Evolutionary conservation across 2,797 vertebrate genomes (phyloP), one percentile per base, ranked within the genome.

Genomic region (Sebastolobus alascanus): DNA sequence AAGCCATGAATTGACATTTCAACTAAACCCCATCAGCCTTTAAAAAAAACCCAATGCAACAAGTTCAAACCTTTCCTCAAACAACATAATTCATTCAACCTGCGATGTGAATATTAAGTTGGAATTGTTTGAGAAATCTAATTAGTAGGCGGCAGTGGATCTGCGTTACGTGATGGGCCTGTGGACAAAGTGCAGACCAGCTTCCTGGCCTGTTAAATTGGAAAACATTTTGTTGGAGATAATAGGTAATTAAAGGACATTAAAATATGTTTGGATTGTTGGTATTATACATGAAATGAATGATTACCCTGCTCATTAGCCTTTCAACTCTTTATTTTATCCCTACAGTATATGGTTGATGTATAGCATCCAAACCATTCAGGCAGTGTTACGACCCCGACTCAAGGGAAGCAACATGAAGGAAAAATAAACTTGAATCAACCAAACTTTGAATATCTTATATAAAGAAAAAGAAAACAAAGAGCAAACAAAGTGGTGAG

Each of bases 1-100:
- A 90, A 78, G 80, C n/a, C 46, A 72, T 38, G 27, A 75, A 83
- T 52, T 75, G 77, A 71, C 27, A 70, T 89, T 87, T 82, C 18
- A 61, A 65, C 50, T 75, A 73, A 80, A 71, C 31, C 14, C 79
- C 60, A 60, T 68, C 29, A 69, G n/a, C 8, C 6, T n/a, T 27
- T 18, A 66, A n/a, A 27, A 56, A 35, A 56, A 59, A 71, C 16
- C 29, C 40, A 78, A 66, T 52, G 35, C 20, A 54, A 63, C 20
- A 56, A 14, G 46, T 71, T 68, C 46, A 71, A 71, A 56, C 54
- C 4, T 76, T 82, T 68, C 46, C 84, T 70, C 35, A 85, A 85
- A 79, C 60, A 63, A 61, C 55, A 55, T 65, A 69, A 79, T 79
- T 74, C 59, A 79, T 68, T 64, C 43, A 37, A 70, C 18, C 46